Conservation (phyloP, 2,888 invertebrate species). For the Drosophila leonis region DNA sequence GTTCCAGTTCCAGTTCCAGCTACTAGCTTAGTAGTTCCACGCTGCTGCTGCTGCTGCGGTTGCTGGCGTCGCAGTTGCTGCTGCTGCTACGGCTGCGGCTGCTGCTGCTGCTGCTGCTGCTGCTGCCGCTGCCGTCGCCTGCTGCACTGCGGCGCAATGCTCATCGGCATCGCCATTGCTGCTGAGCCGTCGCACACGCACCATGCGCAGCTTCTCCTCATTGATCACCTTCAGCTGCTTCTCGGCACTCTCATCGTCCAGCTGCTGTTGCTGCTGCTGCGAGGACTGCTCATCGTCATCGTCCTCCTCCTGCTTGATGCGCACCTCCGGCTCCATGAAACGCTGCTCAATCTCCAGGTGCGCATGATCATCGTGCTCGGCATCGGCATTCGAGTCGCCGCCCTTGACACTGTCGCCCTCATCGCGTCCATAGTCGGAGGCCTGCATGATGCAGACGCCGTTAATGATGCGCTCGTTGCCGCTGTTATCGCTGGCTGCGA, state of each 20-base stretch:
- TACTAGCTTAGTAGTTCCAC: constrained; percentile 73
- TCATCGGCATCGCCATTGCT: constrained; percentile 64
- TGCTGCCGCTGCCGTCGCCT: constrained; percentile 43
- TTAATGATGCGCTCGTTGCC: constrained; percentile 94
- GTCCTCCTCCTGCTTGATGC: constrained; percentile 83
- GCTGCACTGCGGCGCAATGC: constrained; percentile 34
- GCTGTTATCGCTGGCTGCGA: constrained; percentile 82
- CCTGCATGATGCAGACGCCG: constrained; percentile 96
- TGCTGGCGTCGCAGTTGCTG: constrained; percentile 35
- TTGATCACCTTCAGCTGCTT: constrained; percentile 72
- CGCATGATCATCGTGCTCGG: constrained; percentile 67
- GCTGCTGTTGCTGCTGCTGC: constrained; percentile 19
- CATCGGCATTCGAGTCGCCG: constrained; percentile 46
- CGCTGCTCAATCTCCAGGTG: constrained; percentile 81
- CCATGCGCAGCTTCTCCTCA: constrained; percentile 82
- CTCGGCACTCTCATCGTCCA: constrained; percentile 28
- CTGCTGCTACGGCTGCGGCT: constrained; percentile 42
- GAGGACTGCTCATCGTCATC: constrained; percentile 76
- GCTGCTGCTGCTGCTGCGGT: constrained; percentile 32
- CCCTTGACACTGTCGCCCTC: constrained; percentile 88
- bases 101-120: constrained; percentile 31
- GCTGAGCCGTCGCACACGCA: constrained; percentile 79
- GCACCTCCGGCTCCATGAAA: constrained; percentile 84
- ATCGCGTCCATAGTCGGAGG: constrained; percentile 88
- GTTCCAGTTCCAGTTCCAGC: constrained; percentile 3